Percentiles rank a stretch among this genome's conserved stretches.
phyloP scores from a whole-genome alignment of 2,797 vertebrate species.

The Cyprinodon diabolis region DNA sequence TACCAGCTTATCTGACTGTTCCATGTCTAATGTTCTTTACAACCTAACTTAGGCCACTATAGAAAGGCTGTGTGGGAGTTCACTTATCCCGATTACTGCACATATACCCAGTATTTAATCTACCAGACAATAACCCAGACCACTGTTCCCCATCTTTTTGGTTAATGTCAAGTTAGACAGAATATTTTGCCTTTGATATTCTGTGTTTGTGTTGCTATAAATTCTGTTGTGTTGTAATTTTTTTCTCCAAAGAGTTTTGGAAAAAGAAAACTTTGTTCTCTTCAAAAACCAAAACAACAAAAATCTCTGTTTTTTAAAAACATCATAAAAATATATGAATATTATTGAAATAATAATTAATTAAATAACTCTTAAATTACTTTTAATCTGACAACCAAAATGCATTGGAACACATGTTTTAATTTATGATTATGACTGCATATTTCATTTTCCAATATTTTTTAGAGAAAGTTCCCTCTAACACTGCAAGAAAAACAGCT shows the following conservation, averaged over 20 bases:
- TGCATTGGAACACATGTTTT: background rate
- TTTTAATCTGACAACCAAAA: background rate
- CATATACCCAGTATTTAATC: slow-evolving; percentile 42
- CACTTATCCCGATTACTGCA: slow-evolving; percentile 40
- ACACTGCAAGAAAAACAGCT: background rate
- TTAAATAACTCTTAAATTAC: background rate
- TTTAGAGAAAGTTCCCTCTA: background rate
- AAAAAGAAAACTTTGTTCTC: background rate
- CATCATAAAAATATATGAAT: background rate
- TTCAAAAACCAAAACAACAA: background rate
- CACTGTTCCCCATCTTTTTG: slow-evolving; percentile 85
- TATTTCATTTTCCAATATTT: background rate
- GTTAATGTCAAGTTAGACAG: background rate
- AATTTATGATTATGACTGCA: background rate
- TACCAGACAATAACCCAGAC: slow-evolving; percentile 85
- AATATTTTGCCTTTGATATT: slow-evolving; percentile 10
- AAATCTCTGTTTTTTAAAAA: background rate
- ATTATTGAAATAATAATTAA: background rate
- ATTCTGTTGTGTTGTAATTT: background rate
- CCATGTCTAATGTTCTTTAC: slow-evolving; percentile 62
- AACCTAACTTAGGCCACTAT: slow-evolving; percentile 30
- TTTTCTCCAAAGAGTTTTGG: background rate
- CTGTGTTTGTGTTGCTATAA: slow-evolving; percentile 2
- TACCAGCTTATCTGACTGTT: slow-evolving; percentile 31
- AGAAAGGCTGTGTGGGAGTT: slow-evolving; percentile 41